Evolutionary conservation across 2,113 vertebrate genomes (phyloP).

Genomic region (Phalacrocorax brasilianus): DNA sequence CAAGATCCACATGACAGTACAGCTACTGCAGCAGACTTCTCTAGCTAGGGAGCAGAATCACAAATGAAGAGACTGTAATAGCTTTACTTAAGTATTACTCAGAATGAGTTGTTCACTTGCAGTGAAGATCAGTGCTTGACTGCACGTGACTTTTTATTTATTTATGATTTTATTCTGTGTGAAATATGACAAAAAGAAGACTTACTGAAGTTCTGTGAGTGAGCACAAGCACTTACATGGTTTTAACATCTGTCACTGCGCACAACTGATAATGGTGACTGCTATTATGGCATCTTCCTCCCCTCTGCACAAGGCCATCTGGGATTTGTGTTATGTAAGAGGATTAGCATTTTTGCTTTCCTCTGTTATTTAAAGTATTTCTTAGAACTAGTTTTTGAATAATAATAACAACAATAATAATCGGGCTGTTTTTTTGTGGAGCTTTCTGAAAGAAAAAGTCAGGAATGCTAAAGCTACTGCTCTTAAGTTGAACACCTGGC

Average conservation of each 20-base stretch:
- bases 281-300: constrained; percentile 62
- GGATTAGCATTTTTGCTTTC: constrained; percentile 69
- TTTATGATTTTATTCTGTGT: not conserved
- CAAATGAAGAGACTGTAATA: not conserved
- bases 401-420: constrained; percentile 67
- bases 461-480: constrained; percentile 38
- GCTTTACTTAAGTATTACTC: constrained; percentile 18
- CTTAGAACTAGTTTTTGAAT: constrained; percentile 67
- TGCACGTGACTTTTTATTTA: constrained; percentile 11
- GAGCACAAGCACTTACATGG: not conserved
- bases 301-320: constrained; percentile 68
- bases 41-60: not conserved
- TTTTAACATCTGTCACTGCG: constrained; percentile 64
- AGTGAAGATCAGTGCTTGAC: not conserved
- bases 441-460: constrained; percentile 50
- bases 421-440: constrained; percentile 58
- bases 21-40: constrained; percentile 9
- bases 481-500: constrained; percentile 64
- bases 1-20: not conserved
- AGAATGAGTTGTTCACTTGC: constrained; percentile 24
- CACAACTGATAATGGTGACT: constrained; percentile 60
- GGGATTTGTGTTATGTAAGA: constrained; percentile 71
- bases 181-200: constrained; percentile 22
- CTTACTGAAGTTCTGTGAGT: constrained; percentile 33
- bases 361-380: constrained; percentile 75